Evolutionary conservation across 1,140 invertebrate genomes (phyloP).

Genomic region (Oscheius sp.): DNA sequence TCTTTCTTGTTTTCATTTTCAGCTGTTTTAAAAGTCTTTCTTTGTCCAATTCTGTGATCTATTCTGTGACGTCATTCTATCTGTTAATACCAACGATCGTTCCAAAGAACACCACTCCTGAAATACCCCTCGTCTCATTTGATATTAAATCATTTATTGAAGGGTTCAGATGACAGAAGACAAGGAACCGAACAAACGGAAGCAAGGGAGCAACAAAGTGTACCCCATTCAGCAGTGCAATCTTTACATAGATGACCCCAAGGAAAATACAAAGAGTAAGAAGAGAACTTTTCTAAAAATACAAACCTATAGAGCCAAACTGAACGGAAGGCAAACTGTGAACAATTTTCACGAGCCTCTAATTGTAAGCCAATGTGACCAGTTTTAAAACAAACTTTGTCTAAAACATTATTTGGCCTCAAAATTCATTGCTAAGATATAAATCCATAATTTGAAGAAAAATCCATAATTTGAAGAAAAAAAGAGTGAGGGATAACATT

Average conservation of each 20-base stretch:
- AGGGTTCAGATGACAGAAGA: conserved; percentile 2
- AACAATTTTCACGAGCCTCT: neutral
- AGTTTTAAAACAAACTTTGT: neutral
- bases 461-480: no score
- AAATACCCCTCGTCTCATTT: no score
- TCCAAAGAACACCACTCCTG: no score
- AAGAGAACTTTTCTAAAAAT: no score
- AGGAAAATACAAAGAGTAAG: conserved; percentile 7
- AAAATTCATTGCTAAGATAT: neutral
- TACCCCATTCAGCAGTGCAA: neutral
- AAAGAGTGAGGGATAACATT: no score
- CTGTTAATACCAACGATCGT: no score
- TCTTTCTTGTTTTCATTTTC: no score
- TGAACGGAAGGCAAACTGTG: neutral
- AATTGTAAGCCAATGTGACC: neutral
- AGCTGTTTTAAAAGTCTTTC: no score
- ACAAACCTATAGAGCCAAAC: neutral
- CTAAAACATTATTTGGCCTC: neutral
- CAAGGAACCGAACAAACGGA: neutral
- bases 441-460: neutral
- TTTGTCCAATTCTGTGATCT: no score
- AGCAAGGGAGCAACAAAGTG: neutral
- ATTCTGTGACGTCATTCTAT: no score
- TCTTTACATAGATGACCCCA: conserved; percentile 15
- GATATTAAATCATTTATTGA: no score